Evolutionary conservation across 2,888 invertebrate species (phyloP).

Genomic region (Xestia ashworthii): DNA sequence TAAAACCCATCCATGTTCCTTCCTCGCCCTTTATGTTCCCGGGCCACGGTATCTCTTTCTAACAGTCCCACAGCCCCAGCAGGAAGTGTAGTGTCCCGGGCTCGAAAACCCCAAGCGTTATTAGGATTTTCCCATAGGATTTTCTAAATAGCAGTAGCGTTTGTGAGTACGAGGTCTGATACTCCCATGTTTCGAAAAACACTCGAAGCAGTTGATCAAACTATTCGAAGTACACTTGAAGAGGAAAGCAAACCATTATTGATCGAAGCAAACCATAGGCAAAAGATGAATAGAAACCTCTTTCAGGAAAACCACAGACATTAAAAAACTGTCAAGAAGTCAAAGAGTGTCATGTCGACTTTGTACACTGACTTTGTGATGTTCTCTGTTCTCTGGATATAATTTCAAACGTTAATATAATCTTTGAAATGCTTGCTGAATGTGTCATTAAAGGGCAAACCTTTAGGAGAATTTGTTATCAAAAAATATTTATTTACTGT

Average conservation of each 20-base stretch:
- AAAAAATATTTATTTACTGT: conserved; percentile 41
- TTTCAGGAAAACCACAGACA: background rate
- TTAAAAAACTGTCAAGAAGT: background rate
- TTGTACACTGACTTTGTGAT: background rate
- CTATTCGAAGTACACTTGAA: background rate
- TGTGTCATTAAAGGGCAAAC: conserved; percentile 32
- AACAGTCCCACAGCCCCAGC: too few relatives aligned
- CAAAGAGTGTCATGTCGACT: conserved; percentile 2
- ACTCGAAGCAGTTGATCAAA: background rate
- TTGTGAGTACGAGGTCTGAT: background rate
- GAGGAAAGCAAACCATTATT: background rate
- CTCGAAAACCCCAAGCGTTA: background rate
- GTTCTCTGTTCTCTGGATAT: conserved; percentile 3
- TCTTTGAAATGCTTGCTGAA: conserved; percentile 50
- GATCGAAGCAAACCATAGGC: conserved; percentile 4
- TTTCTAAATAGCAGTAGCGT: background rate
- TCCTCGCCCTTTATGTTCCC: too few relatives aligned
- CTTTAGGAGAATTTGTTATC: conserved; percentile 35
- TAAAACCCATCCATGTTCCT: too few relatives aligned
- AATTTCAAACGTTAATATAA: conserved; percentile 14
- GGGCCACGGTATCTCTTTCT: too few relatives aligned
- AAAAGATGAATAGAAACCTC: conserved; percentile 1
- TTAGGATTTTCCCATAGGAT: background rate
- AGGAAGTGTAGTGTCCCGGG: background rate
- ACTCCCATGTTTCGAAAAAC: background rate